Base-by-base conservation (phyloP, 2,113 vertebrate species). In the Ovis canadensis region DNA sequence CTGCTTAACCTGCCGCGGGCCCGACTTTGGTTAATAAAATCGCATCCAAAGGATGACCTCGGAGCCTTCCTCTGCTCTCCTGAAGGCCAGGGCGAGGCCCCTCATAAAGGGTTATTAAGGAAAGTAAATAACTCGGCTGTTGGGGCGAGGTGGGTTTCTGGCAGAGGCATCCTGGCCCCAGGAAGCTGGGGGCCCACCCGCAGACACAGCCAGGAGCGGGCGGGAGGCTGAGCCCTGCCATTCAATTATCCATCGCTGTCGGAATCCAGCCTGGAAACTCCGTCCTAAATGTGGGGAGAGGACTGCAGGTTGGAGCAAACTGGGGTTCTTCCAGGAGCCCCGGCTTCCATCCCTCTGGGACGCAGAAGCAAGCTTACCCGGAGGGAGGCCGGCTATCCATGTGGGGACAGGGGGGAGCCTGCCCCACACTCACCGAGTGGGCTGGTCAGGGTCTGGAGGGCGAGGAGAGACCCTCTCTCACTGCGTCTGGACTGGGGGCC, bases 31-130 rank as follows among this genome's bases (percentile, higher is more conserved):
- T 86, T 97, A 94, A 96, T 97, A 88, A 96, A 90, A 50, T 85
- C 59, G 48, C 27, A 3, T 50, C 55, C 62, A 17, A 27, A 45
- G 40, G 78, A 36, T 36, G 92, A 85, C 92, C 89, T 43, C 10
- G 3, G 33, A 21, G 67, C n/a, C 4, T n/a, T 27, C 86, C 40
- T 17, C 59, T 7, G 59, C 48, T 21, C 50, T 90, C 87, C 90
- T 77, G 82, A 31, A 85, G 91, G 91, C 86, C 87, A 13, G 0
- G 0, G 40, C 3, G 10, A 74, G 81, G 64, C 17, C 93, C 86
- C 83, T 97, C 84, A 55, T 85, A 67, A 90, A 88, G 64, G 48
- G 81, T 92, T 92, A 97, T 93, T 92, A 95, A 94, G 88, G 92
- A 91, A 89, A 94, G 91, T 81, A 90, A 96, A 90, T 85, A 94